phyloP scores from a whole-genome alignment of 2,113 vertebrate genomes.

The Neodontobutis hainanensis region DNA sequence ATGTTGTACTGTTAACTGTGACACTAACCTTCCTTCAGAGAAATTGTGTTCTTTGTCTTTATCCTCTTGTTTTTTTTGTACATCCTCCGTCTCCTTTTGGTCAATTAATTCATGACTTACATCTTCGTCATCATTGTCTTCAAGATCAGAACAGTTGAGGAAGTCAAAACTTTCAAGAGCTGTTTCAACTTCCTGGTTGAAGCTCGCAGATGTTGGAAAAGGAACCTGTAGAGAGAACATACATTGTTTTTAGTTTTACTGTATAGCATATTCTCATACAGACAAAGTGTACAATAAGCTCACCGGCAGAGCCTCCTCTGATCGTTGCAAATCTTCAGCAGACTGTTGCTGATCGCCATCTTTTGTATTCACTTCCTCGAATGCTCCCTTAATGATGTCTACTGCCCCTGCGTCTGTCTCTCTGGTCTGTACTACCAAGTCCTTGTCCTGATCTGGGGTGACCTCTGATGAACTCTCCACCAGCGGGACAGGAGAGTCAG shows the following conservation, averaged over 20 bases:
- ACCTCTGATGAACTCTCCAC: slow-evolving; percentile 21
- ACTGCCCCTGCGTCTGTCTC: slow-evolving; percentile 25
- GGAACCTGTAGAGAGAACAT: slow-evolving; percentile 71
- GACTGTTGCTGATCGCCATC: slow-evolving; percentile 62
- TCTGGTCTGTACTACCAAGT: slow-evolving; percentile 7
- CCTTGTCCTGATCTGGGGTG: slow-evolving; percentile 2
- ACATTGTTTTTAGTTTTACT: not conserved
- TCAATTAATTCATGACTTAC: not conserved
- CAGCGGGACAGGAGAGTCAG: slow-evolving; percentile 1
- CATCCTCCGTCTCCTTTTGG: not conserved
- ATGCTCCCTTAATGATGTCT: not conserved
- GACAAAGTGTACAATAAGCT: slow-evolving; percentile 51
- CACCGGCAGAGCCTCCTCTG: slow-evolving; percentile 85
- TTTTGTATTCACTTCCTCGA: slow-evolving; percentile 41
- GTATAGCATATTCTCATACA: not conserved
- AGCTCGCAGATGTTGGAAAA: slow-evolving; percentile 89
- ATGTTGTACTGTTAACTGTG: not conserved
- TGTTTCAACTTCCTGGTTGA: slow-evolving; percentile 90
- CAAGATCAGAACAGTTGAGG: slow-evolving; percentile 90
- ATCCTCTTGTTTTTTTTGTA: slow-evolving; percentile 12
- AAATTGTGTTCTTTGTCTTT: slow-evolving; percentile 41
- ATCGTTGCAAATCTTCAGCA: slow-evolving; percentile 84
- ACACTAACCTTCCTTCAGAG: slow-evolving; percentile 66
- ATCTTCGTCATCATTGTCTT: slow-evolving; percentile 63
- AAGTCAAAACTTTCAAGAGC: slow-evolving; percentile 97